Evolutionary conservation across 2,888 invertebrate genomes (phyloP).

Genomic region (Pammene fasciana): DNA sequence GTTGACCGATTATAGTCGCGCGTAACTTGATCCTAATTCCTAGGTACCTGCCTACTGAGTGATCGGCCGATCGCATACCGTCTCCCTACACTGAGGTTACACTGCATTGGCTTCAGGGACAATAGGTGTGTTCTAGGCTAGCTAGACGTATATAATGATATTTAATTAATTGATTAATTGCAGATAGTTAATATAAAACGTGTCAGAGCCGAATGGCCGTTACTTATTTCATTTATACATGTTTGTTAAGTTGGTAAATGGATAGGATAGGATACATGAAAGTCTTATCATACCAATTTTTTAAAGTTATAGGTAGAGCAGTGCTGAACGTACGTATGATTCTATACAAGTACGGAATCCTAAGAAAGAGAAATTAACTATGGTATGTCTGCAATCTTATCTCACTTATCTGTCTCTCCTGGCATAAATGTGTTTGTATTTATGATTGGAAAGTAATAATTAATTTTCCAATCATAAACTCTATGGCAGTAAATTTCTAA

Average conservation of each 20-base stretch:
- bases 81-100: slow-evolving; percentile 31
- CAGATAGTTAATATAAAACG: too few relatives aligned
- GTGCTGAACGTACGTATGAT: too few relatives aligned
- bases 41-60: slow-evolving; percentile 13
- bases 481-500: not conserved
- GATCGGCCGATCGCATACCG: slow-evolving; percentile 11
- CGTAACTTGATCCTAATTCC: slow-evolving; percentile 38
- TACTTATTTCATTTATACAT: too few relatives aligned
- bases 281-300: too few relatives aligned
- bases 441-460: slow-evolving; percentile 13
- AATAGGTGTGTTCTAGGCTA: not conserved
- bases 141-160: too few relatives aligned
- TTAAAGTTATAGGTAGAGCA: too few relatives aligned
- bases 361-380: not conserved
- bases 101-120: slow-evolving; percentile 54
- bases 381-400: not conserved
- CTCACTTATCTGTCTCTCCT: not conserved
- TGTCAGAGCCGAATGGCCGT: too few relatives aligned
- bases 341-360: not conserved
- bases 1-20: slow-evolving; percentile 26
- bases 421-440: not conserved
- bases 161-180: too few relatives aligned
- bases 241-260: too few relatives aligned
- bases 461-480: slow-evolving; percentile 15
- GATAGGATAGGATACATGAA: too few relatives aligned